phyloP scores from a whole-genome alignment of 2,113 vertebrate genomes.

The Crotalus horridus region DNA sequence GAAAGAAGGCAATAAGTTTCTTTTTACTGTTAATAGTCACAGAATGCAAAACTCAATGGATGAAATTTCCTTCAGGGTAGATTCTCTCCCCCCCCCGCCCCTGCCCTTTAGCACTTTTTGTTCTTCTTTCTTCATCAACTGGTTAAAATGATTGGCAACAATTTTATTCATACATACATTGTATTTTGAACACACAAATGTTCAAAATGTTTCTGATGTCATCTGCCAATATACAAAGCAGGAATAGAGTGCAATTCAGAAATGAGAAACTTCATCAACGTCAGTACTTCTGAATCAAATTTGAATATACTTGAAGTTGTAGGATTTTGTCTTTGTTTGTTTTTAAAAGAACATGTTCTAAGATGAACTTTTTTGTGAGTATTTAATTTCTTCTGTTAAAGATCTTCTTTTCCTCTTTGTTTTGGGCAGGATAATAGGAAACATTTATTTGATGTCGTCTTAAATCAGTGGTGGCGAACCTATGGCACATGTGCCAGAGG shows the following conservation, averaged over 20 bases:
- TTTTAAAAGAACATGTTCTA: neutral
- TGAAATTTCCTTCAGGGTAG: conserved; percentile 54
- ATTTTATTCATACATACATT: conserved; percentile 39
- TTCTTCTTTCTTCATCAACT: conserved; percentile 12
- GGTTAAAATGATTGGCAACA: conserved; percentile 50
- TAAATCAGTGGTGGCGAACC: too few relatives aligned
- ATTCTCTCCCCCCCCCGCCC: neutral
- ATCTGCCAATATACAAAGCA: neutral
- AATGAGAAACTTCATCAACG: neutral
- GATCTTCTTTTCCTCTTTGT: neutral
- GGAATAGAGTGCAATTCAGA: neutral
- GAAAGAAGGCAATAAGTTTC: conserved; percentile 64
- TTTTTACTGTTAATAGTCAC: conserved; percentile 68
- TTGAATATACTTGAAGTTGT: neutral
- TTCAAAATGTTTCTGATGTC: neutral
- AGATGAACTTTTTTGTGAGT: neutral
- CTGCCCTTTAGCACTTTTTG: neutral
- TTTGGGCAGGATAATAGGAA: neutral
- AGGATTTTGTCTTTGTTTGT: neutral
- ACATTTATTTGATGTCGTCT: neutral
- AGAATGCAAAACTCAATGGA: conserved; percentile 64
- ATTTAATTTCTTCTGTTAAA: neutral
- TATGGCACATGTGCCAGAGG: too few relatives aligned
- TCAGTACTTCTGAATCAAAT: neutral
- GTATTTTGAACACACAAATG: conserved; percentile 40